These are phyloP conservation scores for Pteria penguin DNA, from an alignment of 2,888 invertebrate species.

Conservation along the genomic window DNA sequence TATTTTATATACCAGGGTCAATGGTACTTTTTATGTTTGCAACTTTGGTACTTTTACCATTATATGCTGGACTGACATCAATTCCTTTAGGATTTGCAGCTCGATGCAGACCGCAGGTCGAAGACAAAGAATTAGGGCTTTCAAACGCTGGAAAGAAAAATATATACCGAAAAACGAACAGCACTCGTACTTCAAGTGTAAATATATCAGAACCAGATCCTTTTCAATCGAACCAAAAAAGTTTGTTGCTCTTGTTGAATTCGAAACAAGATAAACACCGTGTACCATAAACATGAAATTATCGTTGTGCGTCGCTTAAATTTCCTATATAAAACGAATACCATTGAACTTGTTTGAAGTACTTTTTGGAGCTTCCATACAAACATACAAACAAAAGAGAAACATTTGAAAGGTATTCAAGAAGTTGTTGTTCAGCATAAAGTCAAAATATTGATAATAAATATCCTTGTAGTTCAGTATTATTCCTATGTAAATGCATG, in stretches of 20 bases:
- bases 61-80: conserved; percentile 36
- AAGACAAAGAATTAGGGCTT: not conserved
- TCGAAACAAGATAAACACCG: not conserved
- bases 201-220: not conserved
- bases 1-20: not conserved
- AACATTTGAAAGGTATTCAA: too few species aligned
- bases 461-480: too few species aligned
- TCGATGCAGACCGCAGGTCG: conserved; percentile 12
- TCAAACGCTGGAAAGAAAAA: not conserved
- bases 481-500: too few species aligned
- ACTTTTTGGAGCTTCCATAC: too few species aligned
- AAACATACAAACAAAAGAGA: too few species aligned
- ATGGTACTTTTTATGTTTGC: conserved; percentile 17
- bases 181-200: not conserved
- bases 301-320: too few species aligned
- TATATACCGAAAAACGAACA: not conserved
- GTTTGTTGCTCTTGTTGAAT: not conserved
- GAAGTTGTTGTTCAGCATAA: too few species aligned
- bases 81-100: conserved; percentile 15
- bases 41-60: conserved; percentile 19
- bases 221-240: not conserved
- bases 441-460: too few species aligned
- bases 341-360: too few species aligned
- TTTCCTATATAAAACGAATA: too few species aligned
- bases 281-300: too few species aligned